These are phyloP conservation scores for Gorsachius goisagi DNA, from an alignment of 2,113 vertebrate species.

Conservation along the genomic window DNA sequence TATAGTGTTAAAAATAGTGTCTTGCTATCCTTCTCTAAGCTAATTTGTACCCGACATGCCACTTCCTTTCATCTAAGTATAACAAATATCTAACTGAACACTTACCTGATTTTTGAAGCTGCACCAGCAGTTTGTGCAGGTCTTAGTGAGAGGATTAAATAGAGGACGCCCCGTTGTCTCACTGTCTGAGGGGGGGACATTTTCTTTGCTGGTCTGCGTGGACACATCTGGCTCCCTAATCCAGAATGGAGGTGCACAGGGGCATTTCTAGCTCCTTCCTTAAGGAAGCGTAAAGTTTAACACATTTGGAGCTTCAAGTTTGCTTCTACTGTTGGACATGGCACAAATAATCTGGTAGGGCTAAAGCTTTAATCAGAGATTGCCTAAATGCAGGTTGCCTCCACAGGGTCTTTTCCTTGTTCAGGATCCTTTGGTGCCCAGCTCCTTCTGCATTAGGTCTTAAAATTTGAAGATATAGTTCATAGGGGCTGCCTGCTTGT, in stretches of 20 bases:
- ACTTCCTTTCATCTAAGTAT: background rate
- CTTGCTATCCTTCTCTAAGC: background rate
- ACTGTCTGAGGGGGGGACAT: background rate
- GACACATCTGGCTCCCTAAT: background rate
- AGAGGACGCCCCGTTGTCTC: accelerated
- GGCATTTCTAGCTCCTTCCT: background rate
- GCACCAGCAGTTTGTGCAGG: background rate
- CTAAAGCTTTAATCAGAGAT: background rate
- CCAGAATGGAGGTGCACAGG: background rate
- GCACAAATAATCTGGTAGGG: background rate
- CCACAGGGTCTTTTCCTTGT: background rate
- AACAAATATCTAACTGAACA: background rate
- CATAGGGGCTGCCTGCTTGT: background rate
- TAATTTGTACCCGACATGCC: background rate
- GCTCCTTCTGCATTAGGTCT: background rate
- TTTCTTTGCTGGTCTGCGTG: background rate
- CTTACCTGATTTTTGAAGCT: background rate
- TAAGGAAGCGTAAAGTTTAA: background rate
- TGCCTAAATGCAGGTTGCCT: background rate
- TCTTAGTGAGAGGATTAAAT: background rate
- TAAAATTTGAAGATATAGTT: background rate
- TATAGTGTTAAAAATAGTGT: background rate
- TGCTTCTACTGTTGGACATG: accelerated
- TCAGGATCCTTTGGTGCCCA: background rate
- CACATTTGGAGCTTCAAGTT: background rate